These are phyloP conservation scores for Tiaroga cobitis DNA, from an alignment of 2,797 vertebrate species.

Conservation along the genomic window DNA sequence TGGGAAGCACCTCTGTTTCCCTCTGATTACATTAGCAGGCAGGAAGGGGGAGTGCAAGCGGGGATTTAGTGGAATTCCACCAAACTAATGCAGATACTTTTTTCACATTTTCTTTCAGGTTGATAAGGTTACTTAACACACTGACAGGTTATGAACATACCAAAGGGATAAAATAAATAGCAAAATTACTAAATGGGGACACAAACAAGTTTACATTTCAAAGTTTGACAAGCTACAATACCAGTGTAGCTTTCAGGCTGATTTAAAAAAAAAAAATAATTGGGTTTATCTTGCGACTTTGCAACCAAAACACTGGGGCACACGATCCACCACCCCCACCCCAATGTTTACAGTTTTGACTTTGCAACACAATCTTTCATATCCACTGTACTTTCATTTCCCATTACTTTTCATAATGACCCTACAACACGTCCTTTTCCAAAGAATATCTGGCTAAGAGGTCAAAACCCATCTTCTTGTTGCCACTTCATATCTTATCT, in stretches of 20 bases:
- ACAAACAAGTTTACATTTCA: neutral
- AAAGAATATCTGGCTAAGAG: conserved; percentile 43
- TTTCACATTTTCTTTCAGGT: conserved; percentile 47
- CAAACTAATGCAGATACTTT: conserved; percentile 64
- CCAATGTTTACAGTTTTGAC: neutral
- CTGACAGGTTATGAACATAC: neutral
- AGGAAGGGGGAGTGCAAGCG: conserved; percentile 77
- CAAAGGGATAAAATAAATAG: neutral
- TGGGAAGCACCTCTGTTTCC: conserved; percentile 80
- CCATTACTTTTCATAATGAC: conserved; percentile 29
- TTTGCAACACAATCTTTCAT: neutral
- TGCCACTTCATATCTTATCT: conserved; percentile 61
- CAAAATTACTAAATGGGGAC: neutral
- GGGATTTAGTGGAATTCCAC: conserved; percentile 76
- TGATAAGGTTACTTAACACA: conserved; percentile 68
- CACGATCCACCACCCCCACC: neutral
- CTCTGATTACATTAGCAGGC: conserved; percentile 76
- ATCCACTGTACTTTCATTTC: conserved; percentile 41
- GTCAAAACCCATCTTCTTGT: conserved; percentile 53
- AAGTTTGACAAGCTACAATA: neutral
- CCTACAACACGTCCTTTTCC: conserved; percentile 42
- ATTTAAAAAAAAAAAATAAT: neutral
- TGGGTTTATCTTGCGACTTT: neutral
- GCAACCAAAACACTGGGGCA: neutral
- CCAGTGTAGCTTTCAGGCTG: neutral